Evolutionary conservation across 2,888 invertebrate genomes (phyloP).

Genomic region (Anarsia innoxiella): DNA sequence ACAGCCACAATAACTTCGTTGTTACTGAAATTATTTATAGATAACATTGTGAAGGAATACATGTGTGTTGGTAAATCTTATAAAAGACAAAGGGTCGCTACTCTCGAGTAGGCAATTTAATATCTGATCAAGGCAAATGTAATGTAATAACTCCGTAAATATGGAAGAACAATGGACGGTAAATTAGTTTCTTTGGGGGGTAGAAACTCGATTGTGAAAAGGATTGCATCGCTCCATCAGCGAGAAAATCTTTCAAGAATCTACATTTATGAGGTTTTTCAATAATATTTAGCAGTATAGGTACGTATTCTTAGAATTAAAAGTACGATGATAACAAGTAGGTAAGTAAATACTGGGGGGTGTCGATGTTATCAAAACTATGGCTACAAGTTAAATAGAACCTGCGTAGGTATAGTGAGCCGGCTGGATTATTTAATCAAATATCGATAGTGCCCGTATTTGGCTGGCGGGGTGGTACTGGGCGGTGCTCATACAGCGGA

Average conservation of each 20-base stretch:
- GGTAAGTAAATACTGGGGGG: background rate
- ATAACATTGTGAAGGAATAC: constrained; percentile 25
- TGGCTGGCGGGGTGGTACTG: too few relatives aligned
- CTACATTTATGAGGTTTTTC: constrained; percentile 2
- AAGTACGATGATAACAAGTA: background rate
- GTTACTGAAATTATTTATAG: constrained; percentile 27
- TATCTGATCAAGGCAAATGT: constrained; percentile 64
- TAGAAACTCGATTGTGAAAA: constrained; percentile 58
- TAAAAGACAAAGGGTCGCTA: constrained; percentile 42
- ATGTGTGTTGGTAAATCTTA: constrained; percentile 25
- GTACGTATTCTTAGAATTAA: background rate
- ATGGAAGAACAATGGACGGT: constrained; percentile 62
- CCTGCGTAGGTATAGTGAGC: background rate
- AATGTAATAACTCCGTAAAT: constrained; percentile 60
- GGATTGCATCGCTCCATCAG: constrained; percentile 38
- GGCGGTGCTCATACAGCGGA: constrained; percentile 33
- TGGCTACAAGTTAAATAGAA: too few relatives aligned
- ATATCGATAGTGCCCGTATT: constrained; percentile 3
- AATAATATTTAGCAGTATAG: background rate
- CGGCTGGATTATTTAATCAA: background rate
- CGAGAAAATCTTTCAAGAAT: too few relatives aligned
- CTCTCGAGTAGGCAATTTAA: constrained; percentile 51
- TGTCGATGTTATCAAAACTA: too few relatives aligned
- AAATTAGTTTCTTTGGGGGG: constrained; percentile 63
- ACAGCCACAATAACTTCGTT: constrained; percentile 21